phyloP scores from a whole-genome alignment of 2,888 invertebrate genomes.

The Polydrusus cervinus region DNA sequence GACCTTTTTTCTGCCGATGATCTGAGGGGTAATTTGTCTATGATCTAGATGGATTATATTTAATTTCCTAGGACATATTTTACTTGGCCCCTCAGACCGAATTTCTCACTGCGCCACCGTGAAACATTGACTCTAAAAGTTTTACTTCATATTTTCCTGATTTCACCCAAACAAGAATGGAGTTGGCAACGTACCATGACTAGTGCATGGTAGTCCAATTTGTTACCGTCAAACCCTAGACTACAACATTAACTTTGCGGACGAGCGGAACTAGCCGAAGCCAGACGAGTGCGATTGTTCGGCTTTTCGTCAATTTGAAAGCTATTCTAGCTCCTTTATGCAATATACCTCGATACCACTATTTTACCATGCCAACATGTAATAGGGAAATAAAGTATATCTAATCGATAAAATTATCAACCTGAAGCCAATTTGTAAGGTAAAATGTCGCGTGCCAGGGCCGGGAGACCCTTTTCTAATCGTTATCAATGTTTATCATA shows the following conservation, averaged over 20 bases:
- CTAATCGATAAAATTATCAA: constrained; percentile 44
- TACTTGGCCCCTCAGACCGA: no score
- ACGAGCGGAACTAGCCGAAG: constrained; percentile 37
- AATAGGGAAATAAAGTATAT: not conserved
- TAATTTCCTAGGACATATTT: no score
- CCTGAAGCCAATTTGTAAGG: constrained; percentile 38
- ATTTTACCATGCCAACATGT: constrained; percentile 13
- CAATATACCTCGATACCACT: constrained; percentile 1
- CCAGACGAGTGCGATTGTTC: constrained; percentile 31
- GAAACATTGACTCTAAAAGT: no score
- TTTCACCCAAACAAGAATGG: no score
- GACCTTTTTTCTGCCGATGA: no score
- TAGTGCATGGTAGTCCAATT: no score
- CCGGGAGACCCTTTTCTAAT: not conserved
- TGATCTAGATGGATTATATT: no score
- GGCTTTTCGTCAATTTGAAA: constrained; percentile 22
- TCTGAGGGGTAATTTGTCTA: no score
- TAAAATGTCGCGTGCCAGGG: not conserved
- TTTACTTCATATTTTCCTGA: no score
- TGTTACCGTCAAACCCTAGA: no score
- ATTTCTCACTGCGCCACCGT: no score
- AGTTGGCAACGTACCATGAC: no score
- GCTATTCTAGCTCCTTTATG: constrained; percentile 3
- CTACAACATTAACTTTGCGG: constrained; percentile 6
- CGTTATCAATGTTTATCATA: not conserved